Evolutionary conservation across 2,797 vertebrate species (phyloP).

Genomic region (Choloepus didactylus): DNA sequence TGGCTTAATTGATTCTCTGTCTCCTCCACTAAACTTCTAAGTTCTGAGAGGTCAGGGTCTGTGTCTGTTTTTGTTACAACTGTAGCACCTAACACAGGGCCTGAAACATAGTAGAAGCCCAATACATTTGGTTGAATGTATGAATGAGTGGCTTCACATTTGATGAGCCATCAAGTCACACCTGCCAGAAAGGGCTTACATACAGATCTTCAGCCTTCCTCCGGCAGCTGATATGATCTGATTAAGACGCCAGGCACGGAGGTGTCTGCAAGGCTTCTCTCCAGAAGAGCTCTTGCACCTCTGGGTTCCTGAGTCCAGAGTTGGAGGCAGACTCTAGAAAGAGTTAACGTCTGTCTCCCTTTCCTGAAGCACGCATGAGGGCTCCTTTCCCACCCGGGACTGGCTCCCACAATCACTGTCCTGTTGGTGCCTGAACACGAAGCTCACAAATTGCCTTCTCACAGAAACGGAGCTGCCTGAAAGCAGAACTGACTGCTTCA

Average conservation of each 20-base stretch:
- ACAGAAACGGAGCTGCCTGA: neutral
- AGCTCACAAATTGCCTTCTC: conserved; percentile 21
- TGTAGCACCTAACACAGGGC: neutral
- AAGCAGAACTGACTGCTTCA: neutral
- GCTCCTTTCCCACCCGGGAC: neutral
- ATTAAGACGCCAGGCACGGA: fast-evolving
- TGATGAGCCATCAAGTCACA: neutral
- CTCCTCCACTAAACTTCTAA: neutral
- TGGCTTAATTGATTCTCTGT: neutral
- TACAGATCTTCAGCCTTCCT: neutral
- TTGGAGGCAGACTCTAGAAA: neutral
- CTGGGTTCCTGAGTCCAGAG: neutral
- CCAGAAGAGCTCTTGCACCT: neutral
- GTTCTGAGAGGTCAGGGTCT: neutral
- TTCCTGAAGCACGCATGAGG: neutral
- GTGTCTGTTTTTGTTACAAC: neutral
- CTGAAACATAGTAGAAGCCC: neutral
- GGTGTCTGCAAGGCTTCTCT: fast-evolving
- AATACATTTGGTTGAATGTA: neutral
- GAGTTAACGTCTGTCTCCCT: fast-evolving
- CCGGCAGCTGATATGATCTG: neutral
- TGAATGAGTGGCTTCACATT: neutral
- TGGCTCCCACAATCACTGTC: neutral
- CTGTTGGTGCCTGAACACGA: neutral
- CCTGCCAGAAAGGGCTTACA: neutral